Evolutionary conservation across 64 coral and sea anemone species (phyloP).

Genomic region (Stichodactyla mertensii): DNA sequence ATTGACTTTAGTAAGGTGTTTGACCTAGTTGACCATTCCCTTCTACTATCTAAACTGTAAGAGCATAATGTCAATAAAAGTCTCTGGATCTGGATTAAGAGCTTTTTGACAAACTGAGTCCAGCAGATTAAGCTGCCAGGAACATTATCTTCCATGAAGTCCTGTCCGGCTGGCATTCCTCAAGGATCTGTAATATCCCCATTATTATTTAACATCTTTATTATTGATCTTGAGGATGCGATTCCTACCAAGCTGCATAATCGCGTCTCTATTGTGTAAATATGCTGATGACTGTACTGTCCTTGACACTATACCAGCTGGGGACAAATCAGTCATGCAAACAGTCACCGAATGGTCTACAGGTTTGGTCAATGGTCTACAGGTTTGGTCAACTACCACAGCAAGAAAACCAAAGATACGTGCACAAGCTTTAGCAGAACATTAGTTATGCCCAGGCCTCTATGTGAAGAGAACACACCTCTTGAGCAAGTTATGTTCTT

Average conservation of each 20-base stretch:
- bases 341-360: conserved; percentile 28
- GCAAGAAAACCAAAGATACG: conserved; percentile 57
- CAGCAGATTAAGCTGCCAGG: conserved; percentile 35
- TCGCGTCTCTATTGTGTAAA: conserved; percentile 22
- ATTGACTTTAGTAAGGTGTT: conserved; percentile 44
- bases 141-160: background rate
- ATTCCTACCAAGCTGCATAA: conserved; percentile 37
- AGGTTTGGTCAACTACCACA: conserved; percentile 17
- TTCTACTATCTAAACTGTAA: conserved; percentile 26
- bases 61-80: background rate
- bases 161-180: conserved; percentile 19
- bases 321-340: conserved; percentile 21
- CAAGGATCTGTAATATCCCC: conserved; percentile 39
- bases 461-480: background rate
- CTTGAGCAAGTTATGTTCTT: conserved; percentile 4
- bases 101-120: conserved; percentile 10
- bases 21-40: conserved; percentile 38
- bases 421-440: background rate
- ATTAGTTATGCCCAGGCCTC: background rate
- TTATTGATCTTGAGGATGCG: conserved; percentile 41
- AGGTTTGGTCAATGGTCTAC: conserved; percentile 40
- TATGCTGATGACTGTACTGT: conserved; percentile 57
- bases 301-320: conserved; percentile 22
- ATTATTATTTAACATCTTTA: conserved; percentile 39
- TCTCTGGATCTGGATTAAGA: conserved; percentile 30